Evolutionary conservation across 1,140 invertebrate species (phyloP), one percentile per base, ranked within the genome.

Genomic region (Tyrophagus putrescentiae): DNA sequence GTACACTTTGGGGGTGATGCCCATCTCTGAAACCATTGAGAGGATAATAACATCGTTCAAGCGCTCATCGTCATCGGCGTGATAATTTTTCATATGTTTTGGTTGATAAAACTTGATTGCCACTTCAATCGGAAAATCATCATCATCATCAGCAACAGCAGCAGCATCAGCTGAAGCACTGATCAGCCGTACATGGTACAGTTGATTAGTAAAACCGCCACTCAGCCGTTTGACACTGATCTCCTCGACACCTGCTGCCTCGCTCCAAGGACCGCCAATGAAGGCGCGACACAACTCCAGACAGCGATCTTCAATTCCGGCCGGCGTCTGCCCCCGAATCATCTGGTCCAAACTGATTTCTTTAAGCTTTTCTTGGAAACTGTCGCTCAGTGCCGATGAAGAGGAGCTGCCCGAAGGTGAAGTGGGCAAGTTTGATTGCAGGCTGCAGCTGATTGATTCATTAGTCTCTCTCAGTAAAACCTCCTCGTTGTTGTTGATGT

Each of bases 161-260:
- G 9, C 21, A 21, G 5, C 6, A 32, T 39, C 36, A 39, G 13
- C 36, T 13, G 21, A 13, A 39, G 52, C 16, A 21, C 36, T 31
- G 18, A 5, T 41, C 29, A 54, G 29, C 9, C 16, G 18, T 21
- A n/a, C 18, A 42, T 54, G 7, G 18, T 54, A 54, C 28, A 54
- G 28, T 27, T 54, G 52, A 31, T 54, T 54, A 31, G 52, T 54
- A 7, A 54, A 41, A 7, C 52, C 52, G 21, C 52, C 52, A 33
- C 7, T 54, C 5, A 54, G 5, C 36, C 52, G 52, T 7, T 41
- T 54, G 6, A 54, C 52, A 21, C 28, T 5, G n/a, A 54, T 27
- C 5, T 6, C 18, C 5, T 54, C 52, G 29, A 54, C 21, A 13
- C 36, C 23, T 6, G 5, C 36, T 11, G 9, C 7, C 36, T 54